Conservation (phyloP, 2,113 vertebrate genomes). For the Burhinus bistriatus region DNA sequence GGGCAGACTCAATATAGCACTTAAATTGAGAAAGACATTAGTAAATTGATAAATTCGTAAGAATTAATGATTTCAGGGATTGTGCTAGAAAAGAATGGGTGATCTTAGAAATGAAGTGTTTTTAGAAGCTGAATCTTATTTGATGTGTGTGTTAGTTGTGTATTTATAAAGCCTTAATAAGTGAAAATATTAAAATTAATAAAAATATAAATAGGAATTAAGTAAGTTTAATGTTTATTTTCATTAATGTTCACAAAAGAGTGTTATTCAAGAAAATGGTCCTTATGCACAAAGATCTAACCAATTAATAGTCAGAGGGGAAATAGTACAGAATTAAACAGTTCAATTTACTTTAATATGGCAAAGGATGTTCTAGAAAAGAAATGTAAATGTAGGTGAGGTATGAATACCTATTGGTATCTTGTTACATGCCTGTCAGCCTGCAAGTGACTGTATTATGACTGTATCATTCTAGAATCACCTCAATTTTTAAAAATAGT, state of each 20-base stretch:
- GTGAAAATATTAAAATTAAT: neutral
- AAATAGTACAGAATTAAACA: neutral
- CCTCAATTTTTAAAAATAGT: neutral
- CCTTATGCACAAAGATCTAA: neutral
- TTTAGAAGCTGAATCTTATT: neutral
- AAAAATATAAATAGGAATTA: neutral
- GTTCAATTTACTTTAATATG: neutral
- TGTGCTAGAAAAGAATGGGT: neutral
- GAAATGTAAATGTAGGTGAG: neutral
- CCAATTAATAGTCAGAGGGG: neutral
- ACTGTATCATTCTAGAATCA: neutral
- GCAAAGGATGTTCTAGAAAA: neutral
- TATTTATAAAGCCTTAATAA: neutral
- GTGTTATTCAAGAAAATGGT: neutral
- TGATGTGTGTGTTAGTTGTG: neutral
- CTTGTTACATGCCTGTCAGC: neutral
- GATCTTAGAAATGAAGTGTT: neutral
- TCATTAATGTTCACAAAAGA: neutral
- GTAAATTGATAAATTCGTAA: neutral
- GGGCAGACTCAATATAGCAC: neutral
- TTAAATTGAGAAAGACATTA: neutral
- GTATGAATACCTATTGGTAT: neutral
- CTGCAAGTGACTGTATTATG: neutral
- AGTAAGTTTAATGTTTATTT: neutral
- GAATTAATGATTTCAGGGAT: neutral